These are phyloP conservation scores for Rhyacichthys aspro DNA, from an alignment of 2,797 vertebrate genomes.

Conservation along the genomic window DNA sequence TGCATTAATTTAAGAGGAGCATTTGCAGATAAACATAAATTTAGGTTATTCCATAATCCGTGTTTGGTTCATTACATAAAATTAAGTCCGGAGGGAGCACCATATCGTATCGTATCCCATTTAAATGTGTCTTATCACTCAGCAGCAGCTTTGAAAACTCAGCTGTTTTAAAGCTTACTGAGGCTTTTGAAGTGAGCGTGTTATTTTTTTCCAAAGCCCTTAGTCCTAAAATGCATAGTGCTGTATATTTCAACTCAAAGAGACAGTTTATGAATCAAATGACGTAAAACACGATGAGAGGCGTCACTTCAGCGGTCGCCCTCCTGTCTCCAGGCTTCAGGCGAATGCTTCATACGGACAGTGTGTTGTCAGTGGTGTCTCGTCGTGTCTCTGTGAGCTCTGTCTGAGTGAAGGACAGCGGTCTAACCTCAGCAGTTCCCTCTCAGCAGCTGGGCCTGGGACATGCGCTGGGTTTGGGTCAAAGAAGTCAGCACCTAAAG, in stretches of 20 bases:
- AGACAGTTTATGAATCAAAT: too few species aligned
- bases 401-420: conserved; percentile 69
- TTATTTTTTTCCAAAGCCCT: conserved; percentile 20
- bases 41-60: conserved; percentile 50
- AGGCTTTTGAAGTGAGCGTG: conserved; percentile 37
- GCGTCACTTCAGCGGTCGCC: too few species aligned
- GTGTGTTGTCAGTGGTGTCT: conserved; percentile 53
- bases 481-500: conserved; percentile 81
- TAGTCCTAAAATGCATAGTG: conserved; percentile 25
- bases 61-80: conserved; percentile 48
- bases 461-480: conserved; percentile 78
- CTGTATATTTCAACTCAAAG: conserved; percentile 6
- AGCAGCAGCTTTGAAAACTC: conserved; percentile 45
- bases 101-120: conserved; percentile 22
- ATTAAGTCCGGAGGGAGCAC: conserved; percentile 28
- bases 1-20: conserved; percentile 22
- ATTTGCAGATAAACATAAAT: conserved; percentile 38
- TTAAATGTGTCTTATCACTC: conserved; percentile 52
- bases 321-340: too few species aligned
- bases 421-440: conserved; percentile 87
- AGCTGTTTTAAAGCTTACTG: conserved; percentile 38
- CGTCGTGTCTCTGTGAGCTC: conserved; percentile 12
- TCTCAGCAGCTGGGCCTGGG: conserved; percentile 65
- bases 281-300: too few species aligned
- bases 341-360: conserved; percentile 54